Evolutionary conservation across 2,888 invertebrate species (phyloP).

Genomic region (Encarsia formosa): DNA sequence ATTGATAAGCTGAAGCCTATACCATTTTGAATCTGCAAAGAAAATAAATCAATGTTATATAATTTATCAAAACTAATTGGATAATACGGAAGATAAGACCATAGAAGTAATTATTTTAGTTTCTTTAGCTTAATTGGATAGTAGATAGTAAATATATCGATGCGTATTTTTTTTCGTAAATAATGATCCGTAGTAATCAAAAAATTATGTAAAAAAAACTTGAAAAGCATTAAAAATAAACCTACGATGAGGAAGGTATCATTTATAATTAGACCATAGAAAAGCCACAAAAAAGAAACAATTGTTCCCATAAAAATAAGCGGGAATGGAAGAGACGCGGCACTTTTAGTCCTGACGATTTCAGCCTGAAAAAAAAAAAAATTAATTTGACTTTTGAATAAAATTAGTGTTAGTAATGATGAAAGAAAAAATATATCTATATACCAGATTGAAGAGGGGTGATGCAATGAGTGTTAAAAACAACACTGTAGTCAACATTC

Average conservation of each 20-base stretch:
- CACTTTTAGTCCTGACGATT: constrained; percentile 76
- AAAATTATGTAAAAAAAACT: background rate
- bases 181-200: too few relatives aligned
- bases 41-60: too few relatives aligned
- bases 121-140: too few relatives aligned
- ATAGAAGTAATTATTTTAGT: too few relatives aligned
- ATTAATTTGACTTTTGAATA: background rate
- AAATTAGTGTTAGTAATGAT: constrained; percentile 4
- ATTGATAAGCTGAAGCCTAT: constrained; percentile 61
- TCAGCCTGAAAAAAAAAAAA: constrained; percentile 58
- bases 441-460: constrained; percentile 68
- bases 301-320: constrained; percentile 78
- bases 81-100: too few relatives aligned
- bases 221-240: constrained; percentile 31
- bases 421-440: constrained; percentile 32
- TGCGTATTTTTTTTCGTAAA: too few relatives aligned
- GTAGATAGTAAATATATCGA: too few relatives aligned
- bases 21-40: constrained; percentile 67
- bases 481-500: constrained; percentile 65
- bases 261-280: constrained; percentile 73
- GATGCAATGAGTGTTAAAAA: constrained; percentile 66
- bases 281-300: constrained; percentile 73
- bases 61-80: too few relatives aligned
- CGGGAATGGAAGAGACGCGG: constrained; percentile 83
- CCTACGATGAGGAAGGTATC: constrained; percentile 75